Evolutionary conservation across 1,140 invertebrate genomes (phyloP), one percentile per base, ranked within the genome.

Genomic region (Ganaspis sp.): DNA sequence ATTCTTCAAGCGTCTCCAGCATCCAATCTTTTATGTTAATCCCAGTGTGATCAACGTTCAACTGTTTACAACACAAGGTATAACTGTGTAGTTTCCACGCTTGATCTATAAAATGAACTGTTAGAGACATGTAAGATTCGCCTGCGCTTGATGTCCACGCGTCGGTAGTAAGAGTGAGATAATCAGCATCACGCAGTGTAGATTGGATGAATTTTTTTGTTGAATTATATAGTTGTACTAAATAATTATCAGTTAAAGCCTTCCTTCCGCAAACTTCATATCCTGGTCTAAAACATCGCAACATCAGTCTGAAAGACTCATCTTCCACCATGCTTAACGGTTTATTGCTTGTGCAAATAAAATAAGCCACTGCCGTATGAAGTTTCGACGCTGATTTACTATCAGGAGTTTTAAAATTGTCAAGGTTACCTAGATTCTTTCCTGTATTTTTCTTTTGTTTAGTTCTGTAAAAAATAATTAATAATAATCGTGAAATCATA

Each of bases 401-500:
- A 15, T 45, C 42, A n/a, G n/a, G n/a, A 0, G 45, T n/a, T 49
- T 49, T 49, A 49, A 49, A 49, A 17, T 17, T 0, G 17, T 17
- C 45, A 49, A 49, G 45, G 15, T 4, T n/a, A 49, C 45, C 4
- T 49, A 17, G 45, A 15, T 49, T 15, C n/a, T 49, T 49, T 4
- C 45, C 45, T 49, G 45, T n/a, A 17, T 1, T 4, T n/a, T n/a
- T 49, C 45, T 49, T 49, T 49, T 49, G 45, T 6, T 5, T 49
- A 49, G 45, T 49, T 49, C 45, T 49, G 45, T 49, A 34, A 49
- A 49, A 49, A 49, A n/a, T 49, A 49, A n/a, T 49, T n/a, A n/a
- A n/a, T 17, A 49, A n/a, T n/a, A 49, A 49, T 49, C n/a, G 17
- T 49, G 17, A 17, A 49, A 45, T n/a, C 12, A 45, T 15, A 12